These are phyloP conservation scores for Clanis bilineata DNA, from an alignment of 2,888 invertebrate species.

Conservation along the genomic window DNA sequence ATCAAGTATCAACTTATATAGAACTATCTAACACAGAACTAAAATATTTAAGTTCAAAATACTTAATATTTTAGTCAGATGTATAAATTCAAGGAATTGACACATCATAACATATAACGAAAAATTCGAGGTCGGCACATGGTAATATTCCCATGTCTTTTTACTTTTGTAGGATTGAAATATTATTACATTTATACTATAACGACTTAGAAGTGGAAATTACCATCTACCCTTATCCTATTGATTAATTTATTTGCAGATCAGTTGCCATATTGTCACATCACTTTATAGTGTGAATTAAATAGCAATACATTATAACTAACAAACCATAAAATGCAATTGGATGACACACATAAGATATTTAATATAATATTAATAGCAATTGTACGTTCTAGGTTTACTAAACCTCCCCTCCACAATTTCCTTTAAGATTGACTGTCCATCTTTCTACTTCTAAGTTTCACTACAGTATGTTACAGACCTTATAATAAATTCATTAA, in stretches of 20 bases:
- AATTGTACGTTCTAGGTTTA: constrained; percentile 14
- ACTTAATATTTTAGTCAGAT: not conserved
- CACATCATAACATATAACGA: not conserved
- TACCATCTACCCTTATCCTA: not conserved
- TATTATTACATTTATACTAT: not conserved
- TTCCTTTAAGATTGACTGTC: not conserved
- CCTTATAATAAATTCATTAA: not conserved
- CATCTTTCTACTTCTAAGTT: not conserved
- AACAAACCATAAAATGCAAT: constrained; percentile 23
- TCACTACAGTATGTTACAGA: not conserved
- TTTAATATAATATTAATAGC: constrained; percentile 5
- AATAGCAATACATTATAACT: constrained; percentile 11
- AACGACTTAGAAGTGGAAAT: not conserved
- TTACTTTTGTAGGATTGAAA: not conserved
- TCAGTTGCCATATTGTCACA: not conserved
- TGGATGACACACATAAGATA: constrained; percentile 22
- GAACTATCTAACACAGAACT: too few species aligned
- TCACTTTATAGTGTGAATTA: not conserved
- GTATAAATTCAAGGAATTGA: not conserved
- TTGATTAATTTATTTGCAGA: not conserved
- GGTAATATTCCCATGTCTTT: not conserved
- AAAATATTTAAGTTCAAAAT: not conserved
- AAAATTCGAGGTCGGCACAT: not conserved
- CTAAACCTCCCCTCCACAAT: not conserved
- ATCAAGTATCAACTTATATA: too few species aligned